Base-by-base conservation (phyloP, 2,888 invertebrate species). In the Eremobia ochroleuca region DNA sequence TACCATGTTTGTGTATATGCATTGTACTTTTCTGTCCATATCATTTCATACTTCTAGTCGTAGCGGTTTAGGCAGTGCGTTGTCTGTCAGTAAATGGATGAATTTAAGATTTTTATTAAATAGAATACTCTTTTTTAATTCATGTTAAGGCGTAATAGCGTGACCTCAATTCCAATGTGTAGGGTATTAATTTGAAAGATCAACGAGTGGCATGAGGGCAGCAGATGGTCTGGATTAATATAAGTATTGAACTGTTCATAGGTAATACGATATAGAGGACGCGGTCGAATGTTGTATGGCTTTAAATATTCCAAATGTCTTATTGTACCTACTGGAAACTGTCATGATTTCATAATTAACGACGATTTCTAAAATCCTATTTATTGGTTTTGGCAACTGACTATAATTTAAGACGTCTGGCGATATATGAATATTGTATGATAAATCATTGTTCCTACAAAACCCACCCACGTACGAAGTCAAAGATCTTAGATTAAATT, bases 391-490 rank as follows among this genome's bases (percentile, higher is more conserved):
- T 64, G 84, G 61, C 34, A 37, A 40, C 49, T 59, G 49, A 31
- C 68, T 82, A 28, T 49, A 68, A 43, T 67, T 62, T 40, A 61
- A 46, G 15, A 62, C n/a, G 43, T 64, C 46, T 71, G 18, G 49
- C 13, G 21, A 37, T 34, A 49, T 49, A 34, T 49, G 13, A 81
- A 74, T 81, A 28, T 13, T 49, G 13, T 25, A 34, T 59, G 11
- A 34, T 74, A 34, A 74, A 78, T 62, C 15, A 79, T n/a, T 40
- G 43, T 66, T 55, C 18, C 4, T 15, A 67, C 4, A 2, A 52
- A 73, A 61, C 71, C 55, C 43, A 52, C 46, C 67, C 64, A 82
- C 78, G 43, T 46, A 61, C n/a, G 34, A 8, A 28, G 40, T 31
- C 28, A 49, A 55, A 62, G 2, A 72, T 61, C 25, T 34, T 55